Conservation (phyloP, 2,797 vertebrate genomes). For the Notoglanidium macrostoma region DNA sequence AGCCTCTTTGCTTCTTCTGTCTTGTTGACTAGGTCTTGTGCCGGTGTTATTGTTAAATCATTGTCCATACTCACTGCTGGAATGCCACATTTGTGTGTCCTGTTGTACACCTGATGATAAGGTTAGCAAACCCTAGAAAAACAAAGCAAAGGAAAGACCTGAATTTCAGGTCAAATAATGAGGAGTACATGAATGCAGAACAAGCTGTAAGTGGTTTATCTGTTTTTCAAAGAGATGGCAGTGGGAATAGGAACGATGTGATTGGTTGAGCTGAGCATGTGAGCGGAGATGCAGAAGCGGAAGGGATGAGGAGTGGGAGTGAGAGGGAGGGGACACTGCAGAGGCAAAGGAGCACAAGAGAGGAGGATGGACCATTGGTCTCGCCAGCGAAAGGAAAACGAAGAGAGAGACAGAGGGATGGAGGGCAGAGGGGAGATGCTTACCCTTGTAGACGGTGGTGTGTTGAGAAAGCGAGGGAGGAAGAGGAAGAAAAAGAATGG, state of each 20-base stretch:
- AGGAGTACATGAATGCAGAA: neutral
- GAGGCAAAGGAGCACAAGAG: conserved; percentile 58
- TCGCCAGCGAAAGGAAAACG: conserved; percentile 20
- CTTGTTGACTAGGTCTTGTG: neutral
- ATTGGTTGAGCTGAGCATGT: conserved; percentile 57
- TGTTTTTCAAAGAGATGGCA: conserved; percentile 50
- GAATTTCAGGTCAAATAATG: neutral
- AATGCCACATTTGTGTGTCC: neutral
- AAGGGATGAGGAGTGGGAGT: conserved; percentile 24
- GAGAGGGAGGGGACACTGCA: conserved; percentile 60
- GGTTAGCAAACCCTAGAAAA: neutral
- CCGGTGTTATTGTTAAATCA: neutral
- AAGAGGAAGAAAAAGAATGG: conserved; percentile 51
- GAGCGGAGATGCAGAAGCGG: conserved; percentile 51
- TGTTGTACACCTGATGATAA: neutral
- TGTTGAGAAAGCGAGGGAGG: conserved; percentile 47
- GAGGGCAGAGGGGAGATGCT: conserved; percentile 41
- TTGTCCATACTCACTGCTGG: neutral
- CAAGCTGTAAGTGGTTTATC: conserved; percentile 27
- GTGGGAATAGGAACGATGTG: conserved; percentile 32
- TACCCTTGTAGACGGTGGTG: conserved; percentile 38
- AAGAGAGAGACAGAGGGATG: conserved; percentile 35
- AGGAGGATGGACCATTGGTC: conserved; percentile 43
- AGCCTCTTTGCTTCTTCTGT: neutral
- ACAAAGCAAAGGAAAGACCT: neutral